Base-by-base conservation (phyloP, 2,888 invertebrate species). In the Gisinianus flammeolus region DNA sequence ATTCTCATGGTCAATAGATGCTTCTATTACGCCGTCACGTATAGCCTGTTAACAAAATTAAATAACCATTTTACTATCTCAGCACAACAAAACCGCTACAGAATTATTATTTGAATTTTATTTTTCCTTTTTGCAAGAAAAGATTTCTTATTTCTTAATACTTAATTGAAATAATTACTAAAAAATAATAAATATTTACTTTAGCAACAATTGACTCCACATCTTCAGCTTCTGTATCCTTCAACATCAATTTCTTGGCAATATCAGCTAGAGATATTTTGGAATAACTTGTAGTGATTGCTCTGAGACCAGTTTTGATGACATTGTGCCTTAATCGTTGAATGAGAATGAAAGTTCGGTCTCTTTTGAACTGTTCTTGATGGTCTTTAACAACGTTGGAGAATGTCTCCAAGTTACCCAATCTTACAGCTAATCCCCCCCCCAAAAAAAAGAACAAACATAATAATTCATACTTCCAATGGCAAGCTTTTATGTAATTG, bases 141-240 rank as follows among this genome's bases (percentile, higher is more conserved):
- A 44, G 16, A 16, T 10, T 44, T 44, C 44, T 44, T n/a, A n/a
- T n/a, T n/a, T n/a, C n/a, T n/a, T n/a, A n/a, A n/a, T n/a, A n/a
- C n/a, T n/a, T n/a, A n/a, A n/a, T n/a, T 44, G 44, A 6, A 56
- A 68, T 24, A 2, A 68, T 30, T 10, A 22, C 31, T 33, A 69
- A 3, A 22, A 69, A 44, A 19, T 69, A 44, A 44, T 44, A 26
- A 68, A 22, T 70, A 31, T 26, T 19, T 66, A 89, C 89, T 89
- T 98, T 98, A 0, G 98, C 96, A 0, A 98, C 98, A 87, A 99
- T 98, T 86, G 97, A 99, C 87, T 99, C 99, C 0, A 98, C 98
- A 90, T 99, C 99, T 86, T 97, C 97, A 0, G 96, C 93, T 86
- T 97, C 97, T 1, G 95, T 93, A 0, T 95, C 97, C 87, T 97